Conservation (phyloP, 1,140 invertebrate species). For the Orius insidiosus region DNA sequence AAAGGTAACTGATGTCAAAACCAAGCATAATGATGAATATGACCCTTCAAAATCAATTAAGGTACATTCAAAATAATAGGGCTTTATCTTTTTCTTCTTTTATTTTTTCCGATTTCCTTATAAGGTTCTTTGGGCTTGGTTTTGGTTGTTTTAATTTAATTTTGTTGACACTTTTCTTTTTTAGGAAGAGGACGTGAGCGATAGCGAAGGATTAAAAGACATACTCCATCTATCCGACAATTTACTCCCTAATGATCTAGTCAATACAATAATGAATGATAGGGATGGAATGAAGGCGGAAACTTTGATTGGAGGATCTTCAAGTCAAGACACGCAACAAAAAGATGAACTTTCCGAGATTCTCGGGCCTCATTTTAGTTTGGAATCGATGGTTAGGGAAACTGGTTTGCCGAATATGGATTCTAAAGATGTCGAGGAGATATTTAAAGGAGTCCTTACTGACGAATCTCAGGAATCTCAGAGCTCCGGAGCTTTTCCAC, state of each 20-base stretch:
- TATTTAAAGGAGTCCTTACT: constrained; percentile 67
- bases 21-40: no score
- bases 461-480: constrained; percentile 46
- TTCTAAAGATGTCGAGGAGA: constrained; percentile 79
- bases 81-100: not conserved
- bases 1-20: no score
- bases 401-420: constrained; percentile 69
- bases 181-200: constrained; percentile 35
- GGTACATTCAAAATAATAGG: constrained; percentile 4
- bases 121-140: not conserved
- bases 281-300: constrained; percentile 31
- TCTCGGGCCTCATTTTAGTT: constrained; percentile 43
- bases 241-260: constrained; percentile 50
- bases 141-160: not conserved
- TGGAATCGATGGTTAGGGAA: constrained; percentile 52
- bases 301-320: constrained; percentile 8
- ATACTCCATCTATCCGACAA: constrained; percentile 46
- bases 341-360: constrained; percentile 53
- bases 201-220: constrained; percentile 47
- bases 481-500: constrained; percentile 45
- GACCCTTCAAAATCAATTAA: constrained; percentile 4
- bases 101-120: not conserved
- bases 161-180: constrained; percentile 2
- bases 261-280: constrained; percentile 60
- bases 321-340: constrained; percentile 12